These are phyloP conservation scores for Podarcis muralis DNA, from an alignment of 2,113 vertebrate genomes.

Conservation along the genomic window DNA sequence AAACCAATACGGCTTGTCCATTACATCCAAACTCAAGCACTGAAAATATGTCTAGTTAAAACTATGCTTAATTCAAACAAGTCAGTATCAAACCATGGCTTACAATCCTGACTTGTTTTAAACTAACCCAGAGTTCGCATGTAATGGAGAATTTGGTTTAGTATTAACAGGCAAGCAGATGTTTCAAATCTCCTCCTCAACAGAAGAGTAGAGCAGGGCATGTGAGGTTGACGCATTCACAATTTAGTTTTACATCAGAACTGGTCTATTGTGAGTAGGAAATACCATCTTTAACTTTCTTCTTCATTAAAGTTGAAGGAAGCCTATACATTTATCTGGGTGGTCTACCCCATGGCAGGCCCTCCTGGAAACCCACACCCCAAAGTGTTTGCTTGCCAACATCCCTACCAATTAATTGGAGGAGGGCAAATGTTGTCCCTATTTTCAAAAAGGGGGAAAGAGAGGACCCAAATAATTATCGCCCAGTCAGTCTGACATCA, in stretches of 20 bases:
- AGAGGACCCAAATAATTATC: too few species aligned
- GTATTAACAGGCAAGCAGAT: not conserved
- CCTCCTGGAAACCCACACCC: not conserved
- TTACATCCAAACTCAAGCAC: not conserved
- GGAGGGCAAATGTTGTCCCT: too few species aligned
- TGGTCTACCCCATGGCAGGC: not conserved
- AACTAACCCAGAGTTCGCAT: not conserved
- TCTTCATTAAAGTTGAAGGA: not conserved
- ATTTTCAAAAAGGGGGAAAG: too few species aligned
- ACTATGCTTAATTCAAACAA: too few species aligned
- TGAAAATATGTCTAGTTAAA: too few species aligned
- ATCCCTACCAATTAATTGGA: not conserved
- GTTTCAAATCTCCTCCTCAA: not conserved
- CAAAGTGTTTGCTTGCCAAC: not conserved
- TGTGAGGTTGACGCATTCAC: not conserved
- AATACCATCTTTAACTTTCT: not conserved
- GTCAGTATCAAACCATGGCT: too few species aligned
- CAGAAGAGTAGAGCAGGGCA: not conserved
- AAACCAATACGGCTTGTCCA: not conserved
- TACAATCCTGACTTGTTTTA: not conserved
- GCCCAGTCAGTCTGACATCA: too few species aligned
- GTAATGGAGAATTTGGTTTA: not conserved
- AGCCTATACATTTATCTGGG: not conserved
- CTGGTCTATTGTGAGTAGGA: not conserved
- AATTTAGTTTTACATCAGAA: not conserved